Evolutionary conservation across 2,888 invertebrate genomes (phyloP).

Genomic region (Aphodius granarius): DNA sequence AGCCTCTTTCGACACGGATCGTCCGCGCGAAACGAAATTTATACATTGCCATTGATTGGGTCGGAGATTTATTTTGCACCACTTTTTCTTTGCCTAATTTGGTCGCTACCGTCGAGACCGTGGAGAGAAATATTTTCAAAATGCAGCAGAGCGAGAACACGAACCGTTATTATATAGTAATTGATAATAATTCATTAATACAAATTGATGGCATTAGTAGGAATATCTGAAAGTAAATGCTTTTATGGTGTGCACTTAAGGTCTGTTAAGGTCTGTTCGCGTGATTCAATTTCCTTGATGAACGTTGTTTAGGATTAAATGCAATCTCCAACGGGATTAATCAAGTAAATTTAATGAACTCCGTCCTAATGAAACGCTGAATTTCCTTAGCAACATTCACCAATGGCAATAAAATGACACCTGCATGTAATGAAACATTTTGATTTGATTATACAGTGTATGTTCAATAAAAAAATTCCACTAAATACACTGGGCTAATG

Average conservation of each 20-base stretch:
- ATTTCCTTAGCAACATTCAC: too few species aligned
- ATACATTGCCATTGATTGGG: background rate
- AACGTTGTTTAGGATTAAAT: background rate
- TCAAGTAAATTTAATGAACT: background rate
- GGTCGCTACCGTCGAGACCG: too few species aligned
- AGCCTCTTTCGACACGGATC: background rate
- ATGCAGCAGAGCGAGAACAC: background rate
- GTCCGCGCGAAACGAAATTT: background rate
- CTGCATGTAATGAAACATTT: too few species aligned
- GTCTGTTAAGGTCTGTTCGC: background rate
- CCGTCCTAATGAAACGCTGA: too few species aligned
- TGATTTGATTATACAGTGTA: too few species aligned
- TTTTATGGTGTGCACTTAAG: background rate
- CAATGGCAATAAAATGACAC: too few species aligned
- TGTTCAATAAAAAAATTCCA: background rate
- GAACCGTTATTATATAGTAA: background rate
- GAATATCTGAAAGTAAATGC: background rate
- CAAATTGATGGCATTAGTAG: background rate
- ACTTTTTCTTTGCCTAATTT: background rate
- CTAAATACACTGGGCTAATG: background rate
- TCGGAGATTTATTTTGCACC: background rate
- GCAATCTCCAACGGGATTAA: background rate
- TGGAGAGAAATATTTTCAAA: background rate
- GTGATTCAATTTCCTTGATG: background rate
- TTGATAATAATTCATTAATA: background rate